phyloP scores from a whole-genome alignment of 2,888 invertebrate genomes.

The Girardia tigrina region DNA sequence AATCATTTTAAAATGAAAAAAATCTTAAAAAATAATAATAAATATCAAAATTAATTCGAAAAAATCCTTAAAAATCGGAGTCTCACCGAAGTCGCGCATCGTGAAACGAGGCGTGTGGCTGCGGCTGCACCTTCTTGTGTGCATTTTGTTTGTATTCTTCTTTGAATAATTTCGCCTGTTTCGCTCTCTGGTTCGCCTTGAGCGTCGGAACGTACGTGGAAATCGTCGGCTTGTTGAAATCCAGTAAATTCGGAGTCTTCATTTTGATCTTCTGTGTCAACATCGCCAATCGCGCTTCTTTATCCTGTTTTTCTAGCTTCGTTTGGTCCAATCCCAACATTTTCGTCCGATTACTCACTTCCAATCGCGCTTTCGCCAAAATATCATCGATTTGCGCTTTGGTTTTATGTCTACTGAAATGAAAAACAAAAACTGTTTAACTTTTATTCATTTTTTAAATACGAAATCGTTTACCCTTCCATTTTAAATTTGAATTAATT shows the following conservation, averaged over 20 bases:
- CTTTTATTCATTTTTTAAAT: too few species aligned
- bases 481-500: too few species aligned
- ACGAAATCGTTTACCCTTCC: too few species aligned
- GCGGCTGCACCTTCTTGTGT: neutral
- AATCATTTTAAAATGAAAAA: too few species aligned
- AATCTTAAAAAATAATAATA: too few species aligned
- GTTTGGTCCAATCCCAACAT: neutral
- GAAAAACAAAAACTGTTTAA: too few species aligned
- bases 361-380: neutral
- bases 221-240: neutral
- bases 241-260: neutral
- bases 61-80: too few species aligned
- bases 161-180: neutral
- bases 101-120: neutral
- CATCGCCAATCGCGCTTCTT: neutral
- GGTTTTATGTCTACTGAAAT: neutral
- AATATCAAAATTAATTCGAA: too few species aligned
- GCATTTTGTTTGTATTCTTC: neutral
- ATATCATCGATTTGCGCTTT: neutral
- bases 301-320: neutral
- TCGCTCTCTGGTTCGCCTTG: neutral
- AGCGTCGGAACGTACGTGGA: neutral
- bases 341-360: neutral
- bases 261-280: neutral
- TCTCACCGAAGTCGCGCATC: neutral